Percentiles rank a stretch among this genome's conserved stretches.
phyloP scores from a whole-genome alignment of 2,888 invertebrate genomes.

The Drosophila aldrichi region DNA sequence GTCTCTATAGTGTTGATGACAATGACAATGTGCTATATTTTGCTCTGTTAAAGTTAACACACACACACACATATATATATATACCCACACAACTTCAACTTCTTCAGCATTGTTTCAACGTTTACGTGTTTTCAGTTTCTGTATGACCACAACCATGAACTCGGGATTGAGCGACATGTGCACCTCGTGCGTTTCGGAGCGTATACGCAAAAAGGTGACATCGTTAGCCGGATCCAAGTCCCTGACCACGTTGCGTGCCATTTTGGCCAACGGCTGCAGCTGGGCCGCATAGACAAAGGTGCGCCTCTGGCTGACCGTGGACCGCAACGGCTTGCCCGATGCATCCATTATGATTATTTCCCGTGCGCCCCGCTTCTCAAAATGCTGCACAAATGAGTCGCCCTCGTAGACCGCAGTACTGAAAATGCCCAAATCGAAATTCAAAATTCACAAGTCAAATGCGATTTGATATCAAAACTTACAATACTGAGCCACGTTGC shows the following conservation, averaged over 20 bases:
- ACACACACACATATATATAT: not conserved
- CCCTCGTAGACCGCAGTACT: conserved; percentile 47
- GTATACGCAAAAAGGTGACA: conserved; percentile 64
- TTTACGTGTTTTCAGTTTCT: conserved; percentile 30
- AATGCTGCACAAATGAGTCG: conserved; percentile 57
- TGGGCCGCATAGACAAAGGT: conserved; percentile 26
- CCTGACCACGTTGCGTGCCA: conserved; percentile 73
- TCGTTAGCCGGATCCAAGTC: conserved; percentile 74
- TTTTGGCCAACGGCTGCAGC: conserved; percentile 47
- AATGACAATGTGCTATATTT: not conserved
- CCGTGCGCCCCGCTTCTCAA: conserved; percentile 48
- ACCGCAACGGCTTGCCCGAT: conserved; percentile 48
- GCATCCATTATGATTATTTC: conserved; percentile 65
- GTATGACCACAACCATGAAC: conserved; percentile 59
- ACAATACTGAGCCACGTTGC: not conserved
- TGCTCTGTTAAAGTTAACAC: not conserved
- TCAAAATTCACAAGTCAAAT: not conserved
- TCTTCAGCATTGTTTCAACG: not conserved
- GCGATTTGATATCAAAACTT: not conserved
- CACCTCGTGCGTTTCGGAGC: conserved; percentile 52
- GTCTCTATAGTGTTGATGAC: not conserved
- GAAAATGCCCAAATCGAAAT: too few relatives aligned
- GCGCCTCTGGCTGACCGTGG: conserved; percentile 54
- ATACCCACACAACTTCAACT: accelerated
- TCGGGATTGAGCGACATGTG: conserved; percentile 54